These are phyloP conservation scores for Synanceia verrucosa DNA, from an alignment of 2,797 vertebrate species.

Conservation along the genomic window DNA sequence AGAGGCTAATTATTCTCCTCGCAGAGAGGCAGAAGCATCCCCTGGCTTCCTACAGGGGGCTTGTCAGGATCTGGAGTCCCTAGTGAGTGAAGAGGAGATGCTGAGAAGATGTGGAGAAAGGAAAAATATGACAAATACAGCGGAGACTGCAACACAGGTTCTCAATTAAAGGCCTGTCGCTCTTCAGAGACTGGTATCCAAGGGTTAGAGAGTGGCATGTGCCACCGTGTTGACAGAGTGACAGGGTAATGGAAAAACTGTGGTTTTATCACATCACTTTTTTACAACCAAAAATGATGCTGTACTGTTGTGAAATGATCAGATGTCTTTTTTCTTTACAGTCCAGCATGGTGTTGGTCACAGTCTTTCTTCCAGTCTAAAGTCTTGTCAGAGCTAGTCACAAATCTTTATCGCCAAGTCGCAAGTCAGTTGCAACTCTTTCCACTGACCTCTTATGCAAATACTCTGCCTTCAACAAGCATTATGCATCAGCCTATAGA, in stretches of 20 bases:
- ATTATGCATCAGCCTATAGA: too few species aligned
- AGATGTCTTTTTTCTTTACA: not conserved
- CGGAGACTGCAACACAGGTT: conserved; percentile 13
- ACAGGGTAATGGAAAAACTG: not conserved
- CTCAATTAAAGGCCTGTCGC: conserved; percentile 11
- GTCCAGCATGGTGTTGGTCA: not conserved
- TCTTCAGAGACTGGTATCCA: not conserved
- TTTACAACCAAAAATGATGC: not conserved
- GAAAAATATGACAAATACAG: conserved; percentile 5
- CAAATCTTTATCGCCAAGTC: not conserved
- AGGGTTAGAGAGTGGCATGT: not conserved
- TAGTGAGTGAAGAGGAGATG: conserved; percentile 28
- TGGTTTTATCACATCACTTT: not conserved
- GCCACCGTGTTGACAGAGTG: not conserved
- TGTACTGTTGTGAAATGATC: not conserved
- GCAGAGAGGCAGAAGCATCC: conserved; percentile 26
- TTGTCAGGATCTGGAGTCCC: conserved; percentile 44
- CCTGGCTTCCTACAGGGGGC: conserved; percentile 13
- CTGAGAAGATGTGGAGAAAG: conserved; percentile 8
- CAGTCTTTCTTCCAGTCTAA: too few species aligned
- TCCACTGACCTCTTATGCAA: too few species aligned
- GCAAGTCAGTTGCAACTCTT: not conserved
- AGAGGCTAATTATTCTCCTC: conserved; percentile 61
- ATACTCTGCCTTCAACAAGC: too few species aligned
- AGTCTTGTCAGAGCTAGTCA: not conserved